These are phyloP conservation scores for Crotophaga sulcirostris DNA, from an alignment of 2,113 vertebrate species.

Conservation along the genomic window DNA sequence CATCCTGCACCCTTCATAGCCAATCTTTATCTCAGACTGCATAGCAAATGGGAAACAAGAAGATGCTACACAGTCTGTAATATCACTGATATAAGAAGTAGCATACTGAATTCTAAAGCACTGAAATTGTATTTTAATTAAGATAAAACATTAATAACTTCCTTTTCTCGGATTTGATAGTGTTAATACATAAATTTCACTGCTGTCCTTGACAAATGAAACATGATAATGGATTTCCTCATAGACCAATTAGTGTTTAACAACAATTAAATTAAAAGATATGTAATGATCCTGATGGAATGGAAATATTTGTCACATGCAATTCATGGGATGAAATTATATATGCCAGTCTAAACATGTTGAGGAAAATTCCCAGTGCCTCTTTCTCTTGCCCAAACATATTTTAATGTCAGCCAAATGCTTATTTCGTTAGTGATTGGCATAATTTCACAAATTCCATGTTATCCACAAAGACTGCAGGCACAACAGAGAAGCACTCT, in stretches of 20 bases:
- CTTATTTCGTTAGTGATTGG: background rate
- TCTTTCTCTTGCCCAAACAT: background rate
- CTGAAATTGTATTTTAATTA: conserved; percentile 35
- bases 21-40: conserved; percentile 16
- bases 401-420: background rate
- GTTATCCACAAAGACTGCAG: background rate
- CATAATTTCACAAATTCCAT: background rate
- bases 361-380: background rate
- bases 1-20: conserved; percentile 20
- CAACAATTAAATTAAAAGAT: conserved; percentile 50
- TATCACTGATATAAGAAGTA: background rate
- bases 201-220: conserved; percentile 32
- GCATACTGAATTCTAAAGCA: background rate
- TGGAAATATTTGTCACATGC: background rate
- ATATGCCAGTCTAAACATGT: background rate
- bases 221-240: conserved; percentile 23
- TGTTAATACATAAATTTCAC: conserved; percentile 31
- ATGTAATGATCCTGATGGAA: background rate
- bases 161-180: background rate
- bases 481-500: background rate
- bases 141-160: conserved; percentile 30
- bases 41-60: conserved; percentile 19
- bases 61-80: background rate
- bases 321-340: background rate
- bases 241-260: conserved; percentile 38